Evolutionary conservation across 2,888 invertebrate species (phyloP).

Genomic region (Chesias legatella): DNA sequence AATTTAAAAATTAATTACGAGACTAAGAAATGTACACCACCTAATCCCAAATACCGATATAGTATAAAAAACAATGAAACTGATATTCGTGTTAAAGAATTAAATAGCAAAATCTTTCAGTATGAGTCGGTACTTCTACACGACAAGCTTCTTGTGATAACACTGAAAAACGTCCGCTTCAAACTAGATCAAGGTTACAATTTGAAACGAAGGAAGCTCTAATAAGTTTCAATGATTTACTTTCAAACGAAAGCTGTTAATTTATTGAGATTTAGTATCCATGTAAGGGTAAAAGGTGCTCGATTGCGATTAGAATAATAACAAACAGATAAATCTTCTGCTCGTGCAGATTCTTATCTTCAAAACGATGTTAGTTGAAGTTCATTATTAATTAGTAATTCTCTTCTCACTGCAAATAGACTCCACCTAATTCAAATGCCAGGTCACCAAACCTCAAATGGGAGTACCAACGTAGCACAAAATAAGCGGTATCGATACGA

Average conservation of each 20-base stretch:
- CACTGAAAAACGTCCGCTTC: slow-evolving; percentile 8
- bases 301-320: slow-evolving; percentile 15
- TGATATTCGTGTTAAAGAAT: too few species aligned
- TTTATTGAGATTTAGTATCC: background rate
- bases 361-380: slow-evolving; percentile 19
- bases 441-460: slow-evolving; percentile 32
- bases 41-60: too few species aligned
- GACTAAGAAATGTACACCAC: too few species aligned
- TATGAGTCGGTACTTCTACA: too few species aligned
- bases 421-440: slow-evolving; percentile 25
- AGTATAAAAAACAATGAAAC: too few species aligned
- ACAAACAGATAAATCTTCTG: slow-evolving; percentile 19
- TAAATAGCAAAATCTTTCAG: too few species aligned
- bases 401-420: slow-evolving; percentile 15
- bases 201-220: slow-evolving; percentile 14
- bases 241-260: slow-evolving; percentile 16
- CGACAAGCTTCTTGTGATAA: slow-evolving; percentile 1
- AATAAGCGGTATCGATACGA: slow-evolving; percentile 49
- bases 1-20: too few species aligned
- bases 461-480: slow-evolving; percentile 33
- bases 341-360: slow-evolving; percentile 21
- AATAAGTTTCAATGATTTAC: slow-evolving; percentile 21
- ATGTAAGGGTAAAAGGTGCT: slow-evolving; percentile 6
- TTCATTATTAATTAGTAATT: slow-evolving; percentile 24
- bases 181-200: slow-evolving; percentile 25